Evolutionary conservation across 2,113 vertebrate genomes (phyloP).

Genomic region (Mustelus asterias): DNA sequence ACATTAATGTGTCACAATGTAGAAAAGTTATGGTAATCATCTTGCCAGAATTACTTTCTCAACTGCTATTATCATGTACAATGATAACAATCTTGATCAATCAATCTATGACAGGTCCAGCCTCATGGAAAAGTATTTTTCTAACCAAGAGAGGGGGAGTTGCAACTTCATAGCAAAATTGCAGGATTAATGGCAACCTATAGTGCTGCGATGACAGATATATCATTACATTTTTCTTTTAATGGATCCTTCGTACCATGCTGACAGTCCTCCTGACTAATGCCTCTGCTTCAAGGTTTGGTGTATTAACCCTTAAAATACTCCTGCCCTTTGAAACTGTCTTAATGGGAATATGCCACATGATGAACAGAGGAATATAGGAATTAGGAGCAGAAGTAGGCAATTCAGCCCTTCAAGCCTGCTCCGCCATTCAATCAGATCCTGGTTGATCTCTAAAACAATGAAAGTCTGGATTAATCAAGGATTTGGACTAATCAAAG

Average conservation of each 20-base stretch:
- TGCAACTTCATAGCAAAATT: slow-evolving; percentile 4
- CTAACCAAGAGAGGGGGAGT: not conserved
- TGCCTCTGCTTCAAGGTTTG: not conserved
- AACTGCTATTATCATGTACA: not conserved
- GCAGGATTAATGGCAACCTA: slow-evolving; percentile 25
- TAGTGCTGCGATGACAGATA: not conserved
- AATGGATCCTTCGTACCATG: slow-evolving; percentile 21
- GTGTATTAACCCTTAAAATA: not conserved
- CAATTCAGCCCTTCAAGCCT: too few species aligned
- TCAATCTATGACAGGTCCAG: not conserved
- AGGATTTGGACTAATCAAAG: not conserved
- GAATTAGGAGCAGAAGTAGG: too few species aligned
- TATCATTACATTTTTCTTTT: slow-evolving; percentile 26
- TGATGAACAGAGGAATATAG: not conserved
- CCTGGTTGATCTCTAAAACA: not conserved
- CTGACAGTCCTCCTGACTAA: not conserved
- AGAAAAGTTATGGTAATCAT: not conserved
- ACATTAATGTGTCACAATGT: not conserved
- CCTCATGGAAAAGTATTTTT: not conserved
- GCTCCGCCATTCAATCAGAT: too few species aligned
- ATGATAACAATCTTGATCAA: not conserved
- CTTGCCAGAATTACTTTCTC: not conserved
- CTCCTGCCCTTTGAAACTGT: not conserved
- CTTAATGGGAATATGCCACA: not conserved
- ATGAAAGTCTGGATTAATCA: not conserved